Base-by-base conservation (phyloP, 2,888 invertebrate species). In the Imbricaverruca yamaguchii region DNA sequence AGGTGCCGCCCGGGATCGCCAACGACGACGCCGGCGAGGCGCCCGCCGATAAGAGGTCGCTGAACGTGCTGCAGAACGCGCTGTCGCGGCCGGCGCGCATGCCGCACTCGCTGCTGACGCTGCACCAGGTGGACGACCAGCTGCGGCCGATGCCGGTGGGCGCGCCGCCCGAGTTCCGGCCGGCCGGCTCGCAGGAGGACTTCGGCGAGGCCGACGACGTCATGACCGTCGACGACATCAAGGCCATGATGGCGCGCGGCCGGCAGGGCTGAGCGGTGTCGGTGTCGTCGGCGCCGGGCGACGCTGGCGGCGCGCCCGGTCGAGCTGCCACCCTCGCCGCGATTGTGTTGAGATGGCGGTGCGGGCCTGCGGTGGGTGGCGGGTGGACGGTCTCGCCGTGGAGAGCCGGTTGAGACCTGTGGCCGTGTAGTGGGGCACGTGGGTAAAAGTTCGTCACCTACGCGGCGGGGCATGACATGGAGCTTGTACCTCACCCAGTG, bases 21-120 rank as follows among this genome's bases (percentile, higher is more conserved):
- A 63, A 61, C 69, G 81, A 78, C 81, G 81, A 74, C 80, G 80
- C 15, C 23, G 56, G 80, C 65, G n/a, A 63, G 55, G 81, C 80
- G 4, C 81, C 81, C 0, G 77, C 69, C 55, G 82, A 83, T 57
- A 82, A 82, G 74, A 39, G 69, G 77, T 55, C 63, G 12, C 77
- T 80, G 23, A 59, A 81, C 77, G 81, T 81, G 77, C 77, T 57
- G 63, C 81, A 80, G 67, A 81, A 81, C 23, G 81, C 81, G 56
- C 81, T 80, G 57, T 59, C 81, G 15, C 18, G 74, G 25, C 69
- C 74, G 61, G 59, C 74, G 55, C 18, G 4, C 10, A 7, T 55
- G 74, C 74, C 74, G 4, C 13, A 6, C 10, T 18, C 74, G 55
- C 74, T 74, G 74, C 1, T 18, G 9, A 6, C 13, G 53, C 18